Conservation (phyloP, 2,113 vertebrate species). For the Pithys albifrons region DNA sequence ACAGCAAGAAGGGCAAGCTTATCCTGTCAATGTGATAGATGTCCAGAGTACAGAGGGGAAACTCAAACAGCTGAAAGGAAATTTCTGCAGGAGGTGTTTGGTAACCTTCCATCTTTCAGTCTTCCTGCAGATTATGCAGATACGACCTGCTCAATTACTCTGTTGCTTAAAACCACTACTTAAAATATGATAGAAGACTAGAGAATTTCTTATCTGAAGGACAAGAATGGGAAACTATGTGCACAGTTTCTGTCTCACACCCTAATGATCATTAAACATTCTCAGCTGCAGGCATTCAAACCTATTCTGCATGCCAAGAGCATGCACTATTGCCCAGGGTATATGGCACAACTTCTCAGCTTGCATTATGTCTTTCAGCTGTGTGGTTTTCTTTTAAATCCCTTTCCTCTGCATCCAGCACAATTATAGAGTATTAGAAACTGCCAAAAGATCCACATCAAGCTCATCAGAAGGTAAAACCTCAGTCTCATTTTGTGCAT, state of each 20-base stretch:
- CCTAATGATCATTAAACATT: not conserved
- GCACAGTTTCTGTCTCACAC: not conserved
- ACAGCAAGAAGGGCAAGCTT: not conserved
- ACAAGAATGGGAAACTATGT: not conserved
- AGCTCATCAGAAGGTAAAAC: not conserved
- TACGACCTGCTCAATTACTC: not conserved
- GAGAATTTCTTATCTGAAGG: not conserved
- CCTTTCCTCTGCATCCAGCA: not conserved
- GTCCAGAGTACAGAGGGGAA: rapidly evolving
- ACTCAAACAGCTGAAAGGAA: not conserved
- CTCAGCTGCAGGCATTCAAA: not conserved
- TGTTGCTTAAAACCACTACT: not conserved
- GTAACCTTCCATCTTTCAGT: not conserved
- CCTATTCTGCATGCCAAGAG: not conserved
- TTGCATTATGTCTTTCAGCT: not conserved
- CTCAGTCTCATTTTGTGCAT: not conserved
- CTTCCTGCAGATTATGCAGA: not conserved
- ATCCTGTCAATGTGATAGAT: not conserved
- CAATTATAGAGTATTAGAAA: not conserved
- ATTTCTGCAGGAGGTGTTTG: not conserved
- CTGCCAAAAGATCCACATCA: not conserved
- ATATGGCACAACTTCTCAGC: not conserved
- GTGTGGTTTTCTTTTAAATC: not conserved
- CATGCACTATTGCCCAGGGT: not conserved
- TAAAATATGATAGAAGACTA: not conserved